Base-by-base conservation (phyloP, 2,113 vertebrate species). In the Oreochromis spilurus region DNA sequence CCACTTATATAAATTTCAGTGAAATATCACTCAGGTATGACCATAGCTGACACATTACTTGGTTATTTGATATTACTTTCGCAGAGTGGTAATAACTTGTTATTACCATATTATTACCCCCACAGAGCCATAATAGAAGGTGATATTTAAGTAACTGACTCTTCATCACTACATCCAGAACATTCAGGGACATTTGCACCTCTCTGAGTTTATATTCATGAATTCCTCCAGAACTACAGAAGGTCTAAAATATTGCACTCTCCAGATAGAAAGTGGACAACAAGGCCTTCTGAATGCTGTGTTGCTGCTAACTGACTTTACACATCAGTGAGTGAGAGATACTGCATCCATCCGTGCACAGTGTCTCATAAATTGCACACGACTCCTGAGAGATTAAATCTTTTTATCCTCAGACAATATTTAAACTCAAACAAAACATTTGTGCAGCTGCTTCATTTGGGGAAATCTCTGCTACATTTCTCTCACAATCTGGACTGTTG, bases 321-420 rank as follows among this genome's bases (percentile, higher is more conserved):
- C 21, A 65, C 7, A 24, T 80, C 38, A 75, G 8, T 54, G 31
- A 79, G 72, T 24, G 26, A 12, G 43, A 75, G 50, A 40, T 58
- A 31, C 26, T 72, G 38, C 54, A 36, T 67, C 19, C 72, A 77
- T 52, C 45, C 4, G 4, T 77, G 26, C 17, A 77, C 45, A 34
- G 45, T 77, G 48, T 77, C 72, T 77, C 72, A 77, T 52, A 77
- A 52, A 77, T 19, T 77, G 72, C 72, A 77, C 26, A 77, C 26
- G 12, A 65, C 62, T 65, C 54, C 13, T 21, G 60, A 40, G 70
- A 84, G 77, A 94, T 84, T 82, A 85, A 85, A 86, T 78, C 7
- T 91, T 70, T 91, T 29, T 53, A 36, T 83, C 60, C 55, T 45
- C 53, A 24, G 19, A 34, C 4, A 70, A 78, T 34, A 34, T 70